phyloP scores from a whole-genome alignment of 2,888 invertebrate species.

The Oegoconia quadripuncta region DNA sequence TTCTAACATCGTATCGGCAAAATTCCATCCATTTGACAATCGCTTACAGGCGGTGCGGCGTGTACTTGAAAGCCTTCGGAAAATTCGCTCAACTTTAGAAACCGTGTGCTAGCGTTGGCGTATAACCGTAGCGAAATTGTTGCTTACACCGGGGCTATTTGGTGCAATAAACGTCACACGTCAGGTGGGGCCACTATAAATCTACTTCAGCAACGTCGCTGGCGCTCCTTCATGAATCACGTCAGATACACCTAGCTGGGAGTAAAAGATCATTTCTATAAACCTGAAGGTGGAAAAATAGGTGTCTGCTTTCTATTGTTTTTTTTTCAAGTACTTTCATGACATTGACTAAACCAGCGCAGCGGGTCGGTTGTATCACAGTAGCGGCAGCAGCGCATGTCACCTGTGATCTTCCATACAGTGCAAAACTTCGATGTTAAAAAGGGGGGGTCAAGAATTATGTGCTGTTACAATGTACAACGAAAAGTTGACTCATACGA shows the following conservation, averaged over 20 bases:
- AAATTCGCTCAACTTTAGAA: neutral
- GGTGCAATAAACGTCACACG: slow-evolving; percentile 61
- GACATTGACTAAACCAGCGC: neutral
- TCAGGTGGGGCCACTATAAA: slow-evolving; percentile 60
- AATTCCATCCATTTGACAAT: neutral
- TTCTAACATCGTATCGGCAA: too few relatives aligned
- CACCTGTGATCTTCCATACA: too few relatives aligned
- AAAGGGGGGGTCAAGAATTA: too few relatives aligned
- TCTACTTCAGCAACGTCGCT: slow-evolving; percentile 43
- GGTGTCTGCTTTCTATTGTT: too few relatives aligned
- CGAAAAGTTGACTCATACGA: too few relatives aligned
- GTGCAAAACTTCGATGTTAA: too few relatives aligned
- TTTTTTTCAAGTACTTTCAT: too few relatives aligned
- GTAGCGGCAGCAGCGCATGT: too few relatives aligned
- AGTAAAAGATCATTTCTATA: neutral
- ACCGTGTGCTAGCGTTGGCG: neutral
- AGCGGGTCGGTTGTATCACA: too few relatives aligned
- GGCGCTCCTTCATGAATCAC: slow-evolving; percentile 58
- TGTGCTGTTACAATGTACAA: too few relatives aligned
- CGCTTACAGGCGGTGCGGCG: neutral
- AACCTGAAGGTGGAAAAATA: neutral
- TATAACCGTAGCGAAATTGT: slow-evolving; percentile 32
- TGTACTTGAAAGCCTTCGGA: neutral
- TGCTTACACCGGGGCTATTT: slow-evolving; percentile 40
- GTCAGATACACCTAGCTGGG: neutral